phyloP scores from a whole-genome alignment of 2,888 invertebrate genomes.

The Coelinius sp. region DNA sequence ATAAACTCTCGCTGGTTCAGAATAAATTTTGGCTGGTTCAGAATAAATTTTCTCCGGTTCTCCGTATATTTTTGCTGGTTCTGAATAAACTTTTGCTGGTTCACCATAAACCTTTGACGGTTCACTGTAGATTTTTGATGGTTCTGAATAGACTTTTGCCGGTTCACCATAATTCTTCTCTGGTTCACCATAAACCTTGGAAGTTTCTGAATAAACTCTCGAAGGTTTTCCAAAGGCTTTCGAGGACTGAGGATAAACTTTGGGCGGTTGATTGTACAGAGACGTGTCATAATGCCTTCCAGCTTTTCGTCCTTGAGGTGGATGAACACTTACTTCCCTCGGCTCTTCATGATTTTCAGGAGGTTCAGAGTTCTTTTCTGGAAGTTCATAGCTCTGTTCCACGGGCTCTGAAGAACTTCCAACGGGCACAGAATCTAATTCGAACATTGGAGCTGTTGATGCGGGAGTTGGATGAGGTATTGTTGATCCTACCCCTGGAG shows the following conservation, averaged over 20 bases:
- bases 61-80: slow-evolving; percentile 73
- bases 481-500: slow-evolving; percentile 51
- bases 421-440: slow-evolving; percentile 48
- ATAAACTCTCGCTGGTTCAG: slow-evolving; percentile 73
- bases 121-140: slow-evolving; percentile 59
- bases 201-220: slow-evolving; percentile 72
- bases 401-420: slow-evolving; percentile 56
- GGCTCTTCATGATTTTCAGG: slow-evolving; percentile 63
- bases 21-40: slow-evolving; percentile 74
- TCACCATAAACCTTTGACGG: slow-evolving; percentile 71
- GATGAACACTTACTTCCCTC: slow-evolving; percentile 57
- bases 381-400: slow-evolving; percentile 61
- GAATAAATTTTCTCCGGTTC: slow-evolving; percentile 76
- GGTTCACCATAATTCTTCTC: slow-evolving; percentile 73
- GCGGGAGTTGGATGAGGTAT: slow-evolving; percentile 36
- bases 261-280: slow-evolving; percentile 73
- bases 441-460: slow-evolving; percentile 20
- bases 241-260: slow-evolving; percentile 72
- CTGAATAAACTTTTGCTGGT: slow-evolving; percentile 70
- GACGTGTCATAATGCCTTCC: slow-evolving; percentile 68
- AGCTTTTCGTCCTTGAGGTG: slow-evolving; percentile 70
- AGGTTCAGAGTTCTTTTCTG: slow-evolving; percentile 57
- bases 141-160: slow-evolving; percentile 73
- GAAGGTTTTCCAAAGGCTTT: slow-evolving; percentile 74
- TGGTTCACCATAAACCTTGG: slow-evolving; percentile 72